Conservation (phyloP, 2,888 invertebrate species). For the Drosophila ezoana region DNA sequence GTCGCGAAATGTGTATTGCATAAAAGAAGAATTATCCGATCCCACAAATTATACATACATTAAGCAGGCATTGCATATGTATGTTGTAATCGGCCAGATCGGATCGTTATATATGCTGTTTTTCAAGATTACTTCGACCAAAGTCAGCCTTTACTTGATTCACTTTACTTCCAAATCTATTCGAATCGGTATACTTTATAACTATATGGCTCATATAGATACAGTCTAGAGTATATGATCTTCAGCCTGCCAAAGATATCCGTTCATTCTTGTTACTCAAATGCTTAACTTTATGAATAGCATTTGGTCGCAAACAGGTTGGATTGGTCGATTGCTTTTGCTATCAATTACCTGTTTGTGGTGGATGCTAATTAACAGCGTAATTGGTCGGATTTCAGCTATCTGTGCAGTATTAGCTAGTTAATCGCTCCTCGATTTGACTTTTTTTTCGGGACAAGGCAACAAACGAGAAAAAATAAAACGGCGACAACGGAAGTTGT, state of each 20-base stretch:
- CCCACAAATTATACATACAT: too few species aligned
- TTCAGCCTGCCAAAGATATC: too few species aligned
- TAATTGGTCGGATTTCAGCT: constrained; percentile 50
- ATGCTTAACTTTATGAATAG: constrained; percentile 68
- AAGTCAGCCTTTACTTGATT: too few species aligned
- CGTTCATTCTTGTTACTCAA: constrained; percentile 16
- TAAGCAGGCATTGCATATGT: too few species aligned
- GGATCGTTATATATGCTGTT: too few species aligned
- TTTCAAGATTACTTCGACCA: too few species aligned
- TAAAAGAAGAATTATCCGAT: too few species aligned
- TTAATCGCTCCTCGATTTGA: constrained; percentile 34
- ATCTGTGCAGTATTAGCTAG: constrained; percentile 21
- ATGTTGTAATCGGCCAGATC: too few species aligned
- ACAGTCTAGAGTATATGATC: too few species aligned
- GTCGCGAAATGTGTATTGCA: neutral
- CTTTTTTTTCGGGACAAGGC: constrained; percentile 59
- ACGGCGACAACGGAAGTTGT: constrained; percentile 53
- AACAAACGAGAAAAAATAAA: constrained; percentile 4
- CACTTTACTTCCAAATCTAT: too few species aligned
- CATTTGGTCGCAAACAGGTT: constrained; percentile 56
- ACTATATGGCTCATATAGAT: too few species aligned
- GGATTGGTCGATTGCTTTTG: constrained; percentile 29
- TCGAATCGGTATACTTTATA: too few species aligned
- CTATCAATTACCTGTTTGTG: constrained; percentile 54
- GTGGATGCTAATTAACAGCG: constrained; percentile 70